Evolutionary conservation across 2,888 invertebrate species (phyloP), one percentile per base, ranked within the genome.

Genomic region (Drosophila paramelanica): DNA sequence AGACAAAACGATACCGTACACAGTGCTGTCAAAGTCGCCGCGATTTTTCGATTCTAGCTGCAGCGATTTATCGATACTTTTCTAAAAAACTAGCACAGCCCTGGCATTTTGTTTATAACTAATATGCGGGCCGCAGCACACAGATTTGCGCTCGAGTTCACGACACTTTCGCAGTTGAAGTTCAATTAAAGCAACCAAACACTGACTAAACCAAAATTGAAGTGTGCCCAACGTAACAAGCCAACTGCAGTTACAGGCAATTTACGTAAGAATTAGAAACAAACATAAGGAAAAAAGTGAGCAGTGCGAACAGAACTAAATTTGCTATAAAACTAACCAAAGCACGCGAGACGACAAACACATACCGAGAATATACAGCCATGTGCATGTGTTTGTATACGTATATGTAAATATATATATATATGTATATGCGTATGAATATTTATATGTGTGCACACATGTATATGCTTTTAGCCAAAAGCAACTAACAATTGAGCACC

Each of bases 81-180:
- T 23, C 11, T 23, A 4, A 4, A 2, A 6, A 6, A 8, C 8
- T 33, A 36, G 11, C 1, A 36, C 46, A 41, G 39, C 76, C 76
- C 76, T 77, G 61, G 77, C 46, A 80, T 80, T 79, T 79, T 79
- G 79, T 79, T 79, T 79, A 79, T 79, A 79, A 79, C 74, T 64
- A 79, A 60, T 69, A 69, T 62, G 62, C 62, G 71, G 45, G 65
- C 43, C 39, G 79, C 71, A 79, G 67, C 36, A 61, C 57, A 65
- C 49, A 67, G 45, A 39, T 64, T 25, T 64, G 50, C 38, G 53
- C 53, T 43, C 23, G 13, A 56, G 38, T 43, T 38, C 31, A 31
- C 33, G 38, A 49, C 57, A 49, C 58, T 67, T 67, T 57, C 45
- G n/a, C 49, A n/a, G 41, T 42, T 51, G 17, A 47, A 71, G 59